phyloP scores from a whole-genome alignment of 2,797 vertebrate genomes.

The Hyperoplus lanceolatus region DNA sequence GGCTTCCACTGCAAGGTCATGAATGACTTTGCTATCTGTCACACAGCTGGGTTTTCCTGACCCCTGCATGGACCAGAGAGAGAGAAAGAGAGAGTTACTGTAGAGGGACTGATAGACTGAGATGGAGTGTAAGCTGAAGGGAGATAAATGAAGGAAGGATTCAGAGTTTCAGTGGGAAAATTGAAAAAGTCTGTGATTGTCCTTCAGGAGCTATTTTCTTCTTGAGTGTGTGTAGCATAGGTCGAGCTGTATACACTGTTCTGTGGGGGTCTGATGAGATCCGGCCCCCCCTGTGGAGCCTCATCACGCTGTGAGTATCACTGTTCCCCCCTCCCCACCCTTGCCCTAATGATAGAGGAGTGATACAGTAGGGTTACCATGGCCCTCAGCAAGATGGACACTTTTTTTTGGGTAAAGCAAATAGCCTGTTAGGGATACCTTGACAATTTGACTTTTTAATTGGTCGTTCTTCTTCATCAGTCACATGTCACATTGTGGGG shows the following conservation, averaged over 20 bases:
- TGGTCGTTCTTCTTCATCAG: constrained; percentile 58
- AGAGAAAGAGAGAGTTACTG: constrained; percentile 8
- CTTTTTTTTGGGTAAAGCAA: constrained; percentile 18
- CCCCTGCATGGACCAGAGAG: constrained; percentile 45
- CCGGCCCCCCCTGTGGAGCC: constrained; percentile 57
- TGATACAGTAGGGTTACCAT: constrained; percentile 17
- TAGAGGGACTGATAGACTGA: background rate
- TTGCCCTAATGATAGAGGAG: constrained; percentile 33
- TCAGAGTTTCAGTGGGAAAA: constrained; percentile 24
- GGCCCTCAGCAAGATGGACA: background rate
- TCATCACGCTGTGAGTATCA: constrained; percentile 60
- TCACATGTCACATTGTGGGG: constrained; percentile 43
- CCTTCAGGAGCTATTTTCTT: constrained; percentile 54
- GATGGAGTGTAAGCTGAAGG: constrained; percentile 13
- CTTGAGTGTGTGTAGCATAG: constrained; percentile 27
- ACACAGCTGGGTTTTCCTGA: constrained; percentile 71
- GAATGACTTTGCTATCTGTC: constrained; percentile 72
- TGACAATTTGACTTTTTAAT: constrained; percentile 67
- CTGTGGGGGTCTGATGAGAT: constrained; percentile 75
- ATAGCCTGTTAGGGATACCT: constrained; percentile 15
- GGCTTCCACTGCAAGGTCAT: constrained; percentile 75
- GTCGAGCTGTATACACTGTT: constrained; percentile 45
- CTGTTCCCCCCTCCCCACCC: constrained; percentile 25
- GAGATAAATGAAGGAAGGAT: constrained; percentile 38
- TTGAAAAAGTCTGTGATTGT: constrained; percentile 60